A percentile compares a stretch with the other conserved stretches of the same genome.
Evolutionary conservation across 1,140 invertebrate species (phyloP).

Genomic region (Bursaphelenchus mucronatus): DNA sequence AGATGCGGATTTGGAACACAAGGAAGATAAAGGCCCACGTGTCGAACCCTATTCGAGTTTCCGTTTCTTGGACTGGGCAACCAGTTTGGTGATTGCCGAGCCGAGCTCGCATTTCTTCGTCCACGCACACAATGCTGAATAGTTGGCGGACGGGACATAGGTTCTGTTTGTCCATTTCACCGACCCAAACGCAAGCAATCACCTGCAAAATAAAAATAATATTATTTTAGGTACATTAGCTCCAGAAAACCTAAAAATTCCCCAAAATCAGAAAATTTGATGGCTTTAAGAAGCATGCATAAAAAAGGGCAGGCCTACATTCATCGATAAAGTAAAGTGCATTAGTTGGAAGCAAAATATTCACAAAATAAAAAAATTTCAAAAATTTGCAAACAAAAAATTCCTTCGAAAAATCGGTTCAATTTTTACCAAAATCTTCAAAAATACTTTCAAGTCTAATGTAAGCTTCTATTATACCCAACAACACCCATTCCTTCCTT

Average conservation of each 20-base stretch:
- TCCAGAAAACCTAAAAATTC: too few species aligned
- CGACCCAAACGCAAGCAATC: slow-evolving; percentile 50
- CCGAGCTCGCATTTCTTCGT: slow-evolving; percentile 7
- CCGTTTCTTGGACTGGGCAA: slow-evolving; percentile 28
- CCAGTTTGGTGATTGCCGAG: slow-evolving; percentile 5
- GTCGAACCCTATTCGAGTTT: slow-evolving; percentile 57
- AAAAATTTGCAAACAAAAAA: too few species aligned
- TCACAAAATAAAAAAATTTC: too few species aligned
- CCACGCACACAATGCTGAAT: slow-evolving; percentile 54
- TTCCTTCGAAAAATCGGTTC: too few species aligned
- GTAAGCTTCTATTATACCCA: too few species aligned
- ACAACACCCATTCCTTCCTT: too few species aligned
- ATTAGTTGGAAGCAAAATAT: too few species aligned
- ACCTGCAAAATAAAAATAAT: slow-evolving; percentile 34
- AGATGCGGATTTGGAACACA: slow-evolving; percentile 53
- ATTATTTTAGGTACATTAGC: slow-evolving; percentile 2
- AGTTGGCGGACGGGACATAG: slow-evolving; percentile 46
- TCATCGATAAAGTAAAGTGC: too few species aligned
- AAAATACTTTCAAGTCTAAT: slow-evolving; percentile 2
- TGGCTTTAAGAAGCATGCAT: background rate
- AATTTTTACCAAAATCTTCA: slow-evolving; percentile 7
- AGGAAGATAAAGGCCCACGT: slow-evolving; percentile 52
- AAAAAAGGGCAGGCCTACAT: background rate
- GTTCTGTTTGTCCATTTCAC: slow-evolving; percentile 15
- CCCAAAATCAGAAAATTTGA: too few species aligned